These are phyloP conservation scores for Garrulus glandarius DNA, from an alignment of 2,797 vertebrate genomes.

Conservation along the genomic window DNA sequence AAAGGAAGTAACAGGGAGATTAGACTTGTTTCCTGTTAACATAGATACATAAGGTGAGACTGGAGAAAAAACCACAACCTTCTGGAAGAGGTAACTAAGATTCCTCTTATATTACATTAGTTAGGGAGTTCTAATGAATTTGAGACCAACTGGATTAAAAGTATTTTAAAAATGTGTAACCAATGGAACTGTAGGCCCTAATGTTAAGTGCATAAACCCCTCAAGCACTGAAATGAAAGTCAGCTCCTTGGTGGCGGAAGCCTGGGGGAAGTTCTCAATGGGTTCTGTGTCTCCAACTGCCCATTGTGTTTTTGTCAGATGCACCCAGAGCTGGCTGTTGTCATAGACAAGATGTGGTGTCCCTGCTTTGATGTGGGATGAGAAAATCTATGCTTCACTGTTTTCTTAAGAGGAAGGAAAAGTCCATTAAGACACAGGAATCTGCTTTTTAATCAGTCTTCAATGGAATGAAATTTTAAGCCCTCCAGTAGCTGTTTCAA, in stretches of 20 bases:
- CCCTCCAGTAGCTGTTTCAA: not conserved
- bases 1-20: not conserved
- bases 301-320: not conserved
- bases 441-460: not conserved
- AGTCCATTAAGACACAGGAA: not conserved
- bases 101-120: not conserved
- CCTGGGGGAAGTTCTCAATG: not conserved
- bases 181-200: not conserved
- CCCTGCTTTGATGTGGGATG: not conserved
- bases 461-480: not conserved
- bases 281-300: accelerated
- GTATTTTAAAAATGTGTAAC: not conserved
- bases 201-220: not conserved
- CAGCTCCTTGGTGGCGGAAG: not conserved
- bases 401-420: not conserved
- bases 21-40: not conserved
- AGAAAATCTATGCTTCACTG: not conserved
- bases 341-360: not conserved
- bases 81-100: not conserved
- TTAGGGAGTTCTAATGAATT: not conserved
- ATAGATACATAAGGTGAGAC: not conserved
- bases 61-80: not conserved
- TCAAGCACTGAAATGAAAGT: not conserved
- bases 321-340: not conserved
- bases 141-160: not conserved